Conservation (phyloP, 2,113 vertebrate genomes). For the Muntiacus reevesi region DNA sequence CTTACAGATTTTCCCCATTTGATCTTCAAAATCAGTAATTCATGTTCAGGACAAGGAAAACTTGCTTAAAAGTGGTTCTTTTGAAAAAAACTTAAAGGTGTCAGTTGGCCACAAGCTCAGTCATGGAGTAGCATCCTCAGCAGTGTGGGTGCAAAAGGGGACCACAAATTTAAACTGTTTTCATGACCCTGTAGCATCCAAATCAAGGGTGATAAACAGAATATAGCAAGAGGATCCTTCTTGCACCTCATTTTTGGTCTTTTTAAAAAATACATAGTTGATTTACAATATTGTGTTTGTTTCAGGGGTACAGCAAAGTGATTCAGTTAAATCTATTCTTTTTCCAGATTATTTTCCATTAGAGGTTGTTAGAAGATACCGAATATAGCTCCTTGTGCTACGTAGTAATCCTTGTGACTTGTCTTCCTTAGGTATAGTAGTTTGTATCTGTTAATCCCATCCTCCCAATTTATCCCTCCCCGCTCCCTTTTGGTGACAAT, state of each 20-base stretch:
- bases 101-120: neutral
- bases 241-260: neutral
- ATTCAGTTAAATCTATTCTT: neutral
- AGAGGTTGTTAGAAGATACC: neutral
- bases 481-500: neutral
- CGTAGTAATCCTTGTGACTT: neutral
- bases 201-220: neutral
- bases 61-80: neutral
- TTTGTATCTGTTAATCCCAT: neutral
- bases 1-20: neutral
- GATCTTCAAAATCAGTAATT: neutral
- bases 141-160: neutral
- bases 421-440: neutral
- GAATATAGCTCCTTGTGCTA: neutral
- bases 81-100: neutral
- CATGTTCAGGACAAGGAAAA: neutral
- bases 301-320: neutral
- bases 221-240: neutral
- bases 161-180: neutral
- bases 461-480: no score
- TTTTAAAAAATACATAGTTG: neutral
- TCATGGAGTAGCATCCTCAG: neutral
- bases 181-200: neutral
- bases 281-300: neutral
- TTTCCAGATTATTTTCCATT: neutral